phyloP scores from a whole-genome alignment of 2,113 vertebrate genomes.

The Corydoras sp. region DNA sequence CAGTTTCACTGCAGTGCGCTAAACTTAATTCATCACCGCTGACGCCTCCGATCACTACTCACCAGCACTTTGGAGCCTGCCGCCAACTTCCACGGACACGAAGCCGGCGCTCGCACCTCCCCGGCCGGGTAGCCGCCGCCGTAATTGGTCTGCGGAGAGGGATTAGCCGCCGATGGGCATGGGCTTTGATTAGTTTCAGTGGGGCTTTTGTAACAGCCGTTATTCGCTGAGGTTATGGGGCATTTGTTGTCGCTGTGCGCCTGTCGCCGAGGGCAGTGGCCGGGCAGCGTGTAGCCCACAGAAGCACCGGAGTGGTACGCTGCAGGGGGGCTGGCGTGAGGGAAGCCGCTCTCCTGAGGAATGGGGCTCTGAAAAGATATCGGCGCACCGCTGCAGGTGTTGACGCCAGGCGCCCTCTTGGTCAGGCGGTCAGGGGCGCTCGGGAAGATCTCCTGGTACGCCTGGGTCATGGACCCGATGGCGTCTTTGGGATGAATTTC shows the following conservation, averaged over 20 bases:
- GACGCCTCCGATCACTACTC: slow-evolving; percentile 31
- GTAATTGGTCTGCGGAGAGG: slow-evolving; percentile 45
- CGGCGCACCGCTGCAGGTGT: slow-evolving; percentile 40
- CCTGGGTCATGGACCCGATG: slow-evolving; percentile 64
- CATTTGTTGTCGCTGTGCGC: slow-evolving; percentile 50
- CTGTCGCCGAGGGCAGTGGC: slow-evolving; percentile 44
- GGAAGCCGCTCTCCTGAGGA: slow-evolving; percentile 53
- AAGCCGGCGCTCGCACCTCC: slow-evolving; percentile 44
- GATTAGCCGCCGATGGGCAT: slow-evolving; percentile 33
- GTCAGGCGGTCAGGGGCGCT: slow-evolving; percentile 50
- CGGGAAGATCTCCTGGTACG: slow-evolving; percentile 66
- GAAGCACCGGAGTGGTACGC: slow-evolving; percentile 52
- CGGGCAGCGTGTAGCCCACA: slow-evolving; percentile 29
- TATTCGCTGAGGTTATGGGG: slow-evolving; percentile 54
- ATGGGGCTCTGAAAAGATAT: slow-evolving; percentile 39
- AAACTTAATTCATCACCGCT: not conserved
- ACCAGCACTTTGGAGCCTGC: slow-evolving; percentile 69
- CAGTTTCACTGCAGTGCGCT: not conserved
- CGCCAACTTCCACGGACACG: slow-evolving; percentile 64
- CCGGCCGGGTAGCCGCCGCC: slow-evolving; percentile 42
- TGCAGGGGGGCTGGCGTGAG: slow-evolving; percentile 38
- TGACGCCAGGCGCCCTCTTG: slow-evolving; percentile 49
- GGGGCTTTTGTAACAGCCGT: slow-evolving; percentile 49
- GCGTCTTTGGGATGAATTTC: slow-evolving; percentile 64
- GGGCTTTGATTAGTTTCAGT: slow-evolving; percentile 55